Evolutionary conservation across 2,888 invertebrate species (phyloP), one percentile per base, ranked within the genome.

Genomic region (Geotrupes spiniger): DNA sequence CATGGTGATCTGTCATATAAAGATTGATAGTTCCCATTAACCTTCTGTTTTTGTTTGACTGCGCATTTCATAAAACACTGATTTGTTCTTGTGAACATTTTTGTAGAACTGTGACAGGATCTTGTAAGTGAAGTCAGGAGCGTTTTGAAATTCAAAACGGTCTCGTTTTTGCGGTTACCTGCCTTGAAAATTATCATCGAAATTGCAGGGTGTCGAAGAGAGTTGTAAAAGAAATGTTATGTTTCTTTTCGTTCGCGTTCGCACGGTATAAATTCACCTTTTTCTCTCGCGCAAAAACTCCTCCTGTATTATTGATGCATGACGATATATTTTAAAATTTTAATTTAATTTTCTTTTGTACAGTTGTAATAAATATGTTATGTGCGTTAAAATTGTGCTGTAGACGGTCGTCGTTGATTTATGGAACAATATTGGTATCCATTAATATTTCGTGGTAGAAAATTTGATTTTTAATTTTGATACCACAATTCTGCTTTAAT

Each of bases 341-440:
- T 33, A 41, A 49, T 50, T 42, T 48, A 54, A 55, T 63, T 62
- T 63, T 63, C 62, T 63, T 56, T 54, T 54, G 56, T 56, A 52
- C 53, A 52, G 53, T 46, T 51, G 60, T 55, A 58, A 62, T 64
- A 64, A 64, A 64, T 62, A 61, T 58, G 53, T 56, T 56, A 11
- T 11, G 8, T 11, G 29, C 10, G 10, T 29, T 29, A 11, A 29
- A 29, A 29, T 29, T 29, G 10, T 29, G 12, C 11, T 29, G 8
- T 10, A 10, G 10, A 11, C n/a, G n/a, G 21, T 21, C 21, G 21
- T 21, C 21, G 21, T 21, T 6, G 21, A 21, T n/a, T n/a, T n/a
- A n/a, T n/a, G n/a, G n/a, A n/a, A n/a, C n/a, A n/a, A n/a, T n/a
- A n/a, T n/a, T n/a, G n/a, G n/a, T n/a, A n/a, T n/a, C n/a, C n/a